Evolutionary conservation across 2,888 invertebrate genomes (phyloP).

Genomic region (Margaritifera margaritifera): DNA sequence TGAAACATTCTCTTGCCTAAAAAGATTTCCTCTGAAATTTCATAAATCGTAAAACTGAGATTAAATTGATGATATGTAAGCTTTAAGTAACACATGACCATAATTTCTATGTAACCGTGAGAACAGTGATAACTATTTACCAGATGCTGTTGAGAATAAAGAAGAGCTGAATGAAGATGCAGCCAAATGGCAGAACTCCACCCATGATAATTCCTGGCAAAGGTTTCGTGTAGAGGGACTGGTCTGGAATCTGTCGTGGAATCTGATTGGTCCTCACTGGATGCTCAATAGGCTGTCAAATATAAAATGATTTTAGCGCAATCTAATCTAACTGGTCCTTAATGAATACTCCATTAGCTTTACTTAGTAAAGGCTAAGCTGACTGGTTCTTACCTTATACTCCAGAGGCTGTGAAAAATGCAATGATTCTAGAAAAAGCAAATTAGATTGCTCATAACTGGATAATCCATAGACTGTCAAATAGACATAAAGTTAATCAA

Average conservation of each 20-base stretch:
- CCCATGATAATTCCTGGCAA: conserved; percentile 96
- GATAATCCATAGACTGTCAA: too few species aligned
- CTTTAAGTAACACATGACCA: not conserved
- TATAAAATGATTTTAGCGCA: conserved; percentile 4
- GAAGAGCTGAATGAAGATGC: conserved; percentile 98
- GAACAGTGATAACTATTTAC: conserved; percentile 76
- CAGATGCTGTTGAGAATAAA: conserved; percentile 99
- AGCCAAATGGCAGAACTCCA: conserved; percentile 97
- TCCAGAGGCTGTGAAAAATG: too few species aligned
- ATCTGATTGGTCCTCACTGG: conserved; percentile 99
- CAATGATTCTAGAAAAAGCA: too few species aligned
- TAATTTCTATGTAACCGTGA: too few species aligned
- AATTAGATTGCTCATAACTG: too few species aligned
- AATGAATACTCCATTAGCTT: not conserved
- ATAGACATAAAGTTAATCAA: too few species aligned
- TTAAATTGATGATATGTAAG: not conserved
- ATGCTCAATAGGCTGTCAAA: conserved; percentile 89
- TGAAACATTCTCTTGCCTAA: too few species aligned
- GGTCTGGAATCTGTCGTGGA: conserved; percentile 98
- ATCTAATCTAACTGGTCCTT: not conserved
- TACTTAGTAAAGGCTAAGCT: too few species aligned
- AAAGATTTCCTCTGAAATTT: too few species aligned
- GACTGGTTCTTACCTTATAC: too few species aligned
- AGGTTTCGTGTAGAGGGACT: conserved; percentile 95
- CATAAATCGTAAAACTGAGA: not conserved